These are phyloP conservation scores for Temnothorax unifasciatus DNA, from an alignment of 2,888 invertebrate genomes.

Conservation along the genomic window DNA sequence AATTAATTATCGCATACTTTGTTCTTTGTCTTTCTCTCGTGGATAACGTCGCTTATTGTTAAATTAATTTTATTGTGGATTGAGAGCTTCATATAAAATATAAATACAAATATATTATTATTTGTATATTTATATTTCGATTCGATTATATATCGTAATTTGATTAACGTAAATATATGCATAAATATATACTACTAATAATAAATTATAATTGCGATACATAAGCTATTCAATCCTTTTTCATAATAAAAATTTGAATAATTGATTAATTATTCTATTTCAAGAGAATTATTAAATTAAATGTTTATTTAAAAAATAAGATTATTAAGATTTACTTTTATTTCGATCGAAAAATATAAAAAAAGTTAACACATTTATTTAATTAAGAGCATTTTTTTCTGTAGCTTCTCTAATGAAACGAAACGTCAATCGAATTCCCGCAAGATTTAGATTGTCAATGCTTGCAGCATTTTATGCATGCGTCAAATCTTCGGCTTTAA, in stretches of 20 bases:
- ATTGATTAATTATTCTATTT: neutral
- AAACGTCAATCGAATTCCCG: neutral
- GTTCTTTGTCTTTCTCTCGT: neutral
- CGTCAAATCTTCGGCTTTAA: neutral
- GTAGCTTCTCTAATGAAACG: neutral
- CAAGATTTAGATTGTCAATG: neutral
- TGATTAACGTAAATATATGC: neutral
- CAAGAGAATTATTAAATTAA: neutral
- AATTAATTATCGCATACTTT: neutral
- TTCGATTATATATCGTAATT: neutral
- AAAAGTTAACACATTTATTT: neutral
- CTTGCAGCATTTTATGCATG: neutral
- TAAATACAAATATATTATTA: neutral
- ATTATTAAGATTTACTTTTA: neutral
- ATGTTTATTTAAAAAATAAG: neutral
- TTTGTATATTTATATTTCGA: no score
- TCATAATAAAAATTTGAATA: neutral
- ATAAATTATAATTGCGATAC: neutral
- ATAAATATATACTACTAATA: no score
- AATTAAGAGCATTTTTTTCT: neutral
- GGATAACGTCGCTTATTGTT: neutral
- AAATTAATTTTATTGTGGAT: neutral
- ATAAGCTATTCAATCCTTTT: neutral
- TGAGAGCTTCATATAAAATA: neutral
- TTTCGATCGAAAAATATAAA: neutral